These are phyloP conservation scores for Halocynthia roretzi DNA, from an alignment of 23 tunicate genomes.

Conservation along the genomic window DNA sequence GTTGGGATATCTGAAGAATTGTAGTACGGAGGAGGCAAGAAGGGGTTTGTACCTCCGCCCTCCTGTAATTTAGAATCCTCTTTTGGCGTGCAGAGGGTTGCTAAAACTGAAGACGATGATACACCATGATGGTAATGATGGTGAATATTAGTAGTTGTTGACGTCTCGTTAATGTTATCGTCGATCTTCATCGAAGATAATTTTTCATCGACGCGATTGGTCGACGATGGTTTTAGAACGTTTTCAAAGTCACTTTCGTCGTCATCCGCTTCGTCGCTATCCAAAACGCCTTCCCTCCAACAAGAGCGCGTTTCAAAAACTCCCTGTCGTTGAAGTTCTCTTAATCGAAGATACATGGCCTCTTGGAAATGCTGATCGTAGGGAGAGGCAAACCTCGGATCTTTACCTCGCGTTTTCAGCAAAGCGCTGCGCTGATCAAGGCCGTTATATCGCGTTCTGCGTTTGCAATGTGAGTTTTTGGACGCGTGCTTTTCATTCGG, in stretches of 20 bases:
- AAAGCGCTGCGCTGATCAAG: slow-evolving; percentile 3
- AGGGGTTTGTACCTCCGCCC: background rate
- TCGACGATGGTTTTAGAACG: background rate
- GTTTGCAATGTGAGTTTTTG: background rate
- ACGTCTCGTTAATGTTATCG: too few species aligned
- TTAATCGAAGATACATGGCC: slow-evolving; percentile 48
- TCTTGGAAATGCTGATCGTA: slow-evolving; percentile 55
- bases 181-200: background rate
- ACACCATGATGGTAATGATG: slow-evolving; percentile 14
- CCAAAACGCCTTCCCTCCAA: slow-evolving; percentile 9
- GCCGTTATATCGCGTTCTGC: slow-evolving; percentile 11
- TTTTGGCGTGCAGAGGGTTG: background rate
- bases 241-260: slow-evolving; percentile 2
- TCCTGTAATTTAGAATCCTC: background rate
- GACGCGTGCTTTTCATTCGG: too few species aligned
- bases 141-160: background rate
- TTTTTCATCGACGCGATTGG: background rate
- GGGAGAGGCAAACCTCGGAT: slow-evolving; percentile 38
- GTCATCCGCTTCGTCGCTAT: slow-evolving; percentile 26
- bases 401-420: background rate
- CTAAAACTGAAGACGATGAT: slow-evolving; percentile 12
- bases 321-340: slow-evolving; percentile 41
- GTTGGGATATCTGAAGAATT: background rate
- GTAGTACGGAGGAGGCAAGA: background rate
- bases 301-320: slow-evolving; percentile 12